Evolutionary conservation across 2,797 vertebrate species (phyloP).

Genomic region (Rallus crepitans): DNA sequence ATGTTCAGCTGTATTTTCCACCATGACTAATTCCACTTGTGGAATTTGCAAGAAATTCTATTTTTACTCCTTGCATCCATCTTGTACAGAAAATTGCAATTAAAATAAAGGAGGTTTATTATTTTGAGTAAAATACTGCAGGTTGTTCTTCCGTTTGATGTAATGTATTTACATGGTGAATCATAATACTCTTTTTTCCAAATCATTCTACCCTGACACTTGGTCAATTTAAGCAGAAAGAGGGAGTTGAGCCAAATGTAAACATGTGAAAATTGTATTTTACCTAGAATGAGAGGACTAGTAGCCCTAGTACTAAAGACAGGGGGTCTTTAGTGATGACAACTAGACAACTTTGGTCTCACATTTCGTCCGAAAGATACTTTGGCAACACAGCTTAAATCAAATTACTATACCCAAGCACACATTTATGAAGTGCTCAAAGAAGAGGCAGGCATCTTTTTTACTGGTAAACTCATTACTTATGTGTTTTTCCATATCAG

Average conservation of each 20-base stretch:
- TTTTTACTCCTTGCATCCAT: background rate
- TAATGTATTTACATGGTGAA: background rate
- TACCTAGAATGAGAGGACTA: background rate
- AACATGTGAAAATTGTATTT: background rate
- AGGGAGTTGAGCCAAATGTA: background rate
- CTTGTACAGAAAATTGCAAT: background rate
- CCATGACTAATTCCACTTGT: background rate
- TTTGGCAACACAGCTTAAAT: background rate
- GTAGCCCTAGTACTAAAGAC: too few relatives aligned
- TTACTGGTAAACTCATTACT: background rate
- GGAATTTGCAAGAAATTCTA: background rate
- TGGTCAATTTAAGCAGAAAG: background rate
- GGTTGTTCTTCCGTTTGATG: background rate
- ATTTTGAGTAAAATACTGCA: background rate
- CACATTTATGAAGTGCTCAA: background rate
- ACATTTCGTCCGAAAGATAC: background rate
- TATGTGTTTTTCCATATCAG: background rate
- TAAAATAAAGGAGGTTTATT: background rate
- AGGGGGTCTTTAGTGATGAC: background rate
- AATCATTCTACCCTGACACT: background rate
- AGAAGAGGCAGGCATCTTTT: background rate
- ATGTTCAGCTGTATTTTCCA: background rate
- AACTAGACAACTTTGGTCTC: background rate
- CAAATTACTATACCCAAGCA: background rate
- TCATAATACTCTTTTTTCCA: background rate